Evolutionary conservation across 2,113 vertebrate genomes (phyloP).

Genomic region (Nothobranchius furzeri): DNA sequence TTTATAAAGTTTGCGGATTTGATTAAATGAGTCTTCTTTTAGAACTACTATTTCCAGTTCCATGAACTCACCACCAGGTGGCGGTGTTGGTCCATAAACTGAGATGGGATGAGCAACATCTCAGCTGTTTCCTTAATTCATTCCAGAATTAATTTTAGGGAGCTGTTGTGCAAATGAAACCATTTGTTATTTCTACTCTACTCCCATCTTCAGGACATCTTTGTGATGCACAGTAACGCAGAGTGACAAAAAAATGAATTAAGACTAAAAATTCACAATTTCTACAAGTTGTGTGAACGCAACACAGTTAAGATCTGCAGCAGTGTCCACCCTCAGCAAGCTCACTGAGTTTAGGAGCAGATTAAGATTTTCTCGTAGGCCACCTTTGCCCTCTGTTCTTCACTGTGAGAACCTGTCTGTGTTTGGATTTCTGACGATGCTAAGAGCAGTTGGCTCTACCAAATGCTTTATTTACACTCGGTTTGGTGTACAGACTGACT

Average conservation of each 20-base stretch:
- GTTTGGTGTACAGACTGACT: conserved; percentile 1
- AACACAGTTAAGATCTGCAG: neutral
- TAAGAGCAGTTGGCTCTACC: neutral
- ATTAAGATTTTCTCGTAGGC: neutral
- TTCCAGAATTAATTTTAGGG: no score
- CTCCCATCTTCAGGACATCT: no score
- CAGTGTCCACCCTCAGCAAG: neutral
- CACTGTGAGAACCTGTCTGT: neutral
- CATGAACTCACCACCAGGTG: conserved; percentile 21
- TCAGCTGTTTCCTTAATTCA: neutral
- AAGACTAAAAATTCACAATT: no score
- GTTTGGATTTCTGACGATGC: neutral
- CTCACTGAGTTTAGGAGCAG: conserved; percentile 6
- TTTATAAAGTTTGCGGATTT: neutral
- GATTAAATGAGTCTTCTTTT: no score
- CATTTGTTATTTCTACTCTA: no score
- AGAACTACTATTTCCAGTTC: conserved; percentile 9
- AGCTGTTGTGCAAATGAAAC: no score
- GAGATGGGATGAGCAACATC: neutral
- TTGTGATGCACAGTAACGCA: no score
- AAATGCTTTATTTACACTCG: conserved; percentile 3
- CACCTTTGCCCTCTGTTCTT: conserved; percentile 12
- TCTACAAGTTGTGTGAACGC: no score
- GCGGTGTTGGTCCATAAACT: conserved; percentile 17
- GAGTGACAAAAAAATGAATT: no score